Percentiles rank a stretch among this genome's conserved stretches.
Conservation (phyloP, 2,113 vertebrate species). For the Spea multiplicata region DNA sequence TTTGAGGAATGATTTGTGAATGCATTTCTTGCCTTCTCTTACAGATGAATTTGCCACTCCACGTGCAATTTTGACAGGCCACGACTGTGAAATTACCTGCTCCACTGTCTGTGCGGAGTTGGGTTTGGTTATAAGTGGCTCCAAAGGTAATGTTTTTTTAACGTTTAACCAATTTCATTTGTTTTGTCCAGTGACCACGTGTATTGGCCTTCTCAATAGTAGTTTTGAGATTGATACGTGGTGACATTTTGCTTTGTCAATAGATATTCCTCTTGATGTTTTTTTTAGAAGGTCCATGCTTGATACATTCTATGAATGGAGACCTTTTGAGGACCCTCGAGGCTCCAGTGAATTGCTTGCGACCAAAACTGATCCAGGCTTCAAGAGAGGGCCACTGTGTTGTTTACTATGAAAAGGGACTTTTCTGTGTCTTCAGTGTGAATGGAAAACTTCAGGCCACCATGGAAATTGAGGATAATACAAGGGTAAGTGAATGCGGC, state of each 20-base stretch:
- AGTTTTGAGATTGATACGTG: no score
- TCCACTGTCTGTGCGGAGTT: constrained; percentile 90
- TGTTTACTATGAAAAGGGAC: constrained; percentile 89
- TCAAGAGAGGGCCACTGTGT: constrained; percentile 92
- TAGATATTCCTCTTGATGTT: background rate
- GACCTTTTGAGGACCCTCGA: constrained; percentile 92
- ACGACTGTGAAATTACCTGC: constrained; percentile 92
- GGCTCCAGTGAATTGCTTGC: constrained; percentile 72
- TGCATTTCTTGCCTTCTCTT: constrained; percentile 42
- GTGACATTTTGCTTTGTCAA: no score
- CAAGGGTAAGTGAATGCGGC: constrained; percentile 72
- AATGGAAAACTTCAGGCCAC: constrained; percentile 89
- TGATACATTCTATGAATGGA: constrained; percentile 99
- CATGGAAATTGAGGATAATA: constrained; percentile 83
- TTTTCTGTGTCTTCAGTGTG: constrained; percentile 89
- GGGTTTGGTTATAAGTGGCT: constrained; percentile 92
- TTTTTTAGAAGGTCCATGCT: constrained; percentile 89
- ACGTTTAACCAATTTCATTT: background rate
- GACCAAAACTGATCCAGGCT: constrained; percentile 86
- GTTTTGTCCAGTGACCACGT: background rate
- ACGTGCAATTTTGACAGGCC: constrained; percentile 88
- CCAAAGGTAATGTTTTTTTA: constrained; percentile 75
- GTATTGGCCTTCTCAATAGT: no score
- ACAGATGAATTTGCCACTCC: constrained; percentile 86
- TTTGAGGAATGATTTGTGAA: background rate